Conservation (phyloP, 2,113 vertebrate genomes). For the Corythaixoides concolor region DNA sequence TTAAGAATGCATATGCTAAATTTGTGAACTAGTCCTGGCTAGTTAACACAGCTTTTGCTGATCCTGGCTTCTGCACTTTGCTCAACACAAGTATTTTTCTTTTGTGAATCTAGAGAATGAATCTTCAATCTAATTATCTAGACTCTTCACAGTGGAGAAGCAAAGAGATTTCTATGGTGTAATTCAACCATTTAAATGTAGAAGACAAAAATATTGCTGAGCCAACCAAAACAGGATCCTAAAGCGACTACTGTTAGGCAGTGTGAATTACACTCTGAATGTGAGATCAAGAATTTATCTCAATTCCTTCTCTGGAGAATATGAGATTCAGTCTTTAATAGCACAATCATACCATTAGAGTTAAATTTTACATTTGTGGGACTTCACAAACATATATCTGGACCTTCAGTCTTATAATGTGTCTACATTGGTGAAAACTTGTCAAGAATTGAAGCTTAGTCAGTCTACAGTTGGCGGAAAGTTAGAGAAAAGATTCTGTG, state of each 20-base stretch:
- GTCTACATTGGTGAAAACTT: not conserved
- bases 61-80: not conserved
- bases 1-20: not conserved
- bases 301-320: not conserved
- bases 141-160: not conserved
- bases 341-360: not conserved
- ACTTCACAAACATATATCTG: not conserved
- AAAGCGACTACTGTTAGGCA: not conserved
- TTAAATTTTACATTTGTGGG: not conserved
- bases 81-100: not conserved
- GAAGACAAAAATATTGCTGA: not conserved
- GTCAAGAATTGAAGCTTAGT: not conserved
- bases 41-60: not conserved
- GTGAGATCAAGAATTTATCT: not conserved
- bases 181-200: not conserved
- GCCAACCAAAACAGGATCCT: not conserved
- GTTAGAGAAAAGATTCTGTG: not conserved
- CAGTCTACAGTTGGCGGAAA: not conserved
- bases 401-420: not conserved
- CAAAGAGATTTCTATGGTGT: not conserved
- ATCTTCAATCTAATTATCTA: not conserved
- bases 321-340: not conserved
- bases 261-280: not conserved
- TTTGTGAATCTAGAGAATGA: not conserved
- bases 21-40: not conserved